phyloP scores from a whole-genome alignment of 2,113 vertebrate species.

The Passer montanus region DNA sequence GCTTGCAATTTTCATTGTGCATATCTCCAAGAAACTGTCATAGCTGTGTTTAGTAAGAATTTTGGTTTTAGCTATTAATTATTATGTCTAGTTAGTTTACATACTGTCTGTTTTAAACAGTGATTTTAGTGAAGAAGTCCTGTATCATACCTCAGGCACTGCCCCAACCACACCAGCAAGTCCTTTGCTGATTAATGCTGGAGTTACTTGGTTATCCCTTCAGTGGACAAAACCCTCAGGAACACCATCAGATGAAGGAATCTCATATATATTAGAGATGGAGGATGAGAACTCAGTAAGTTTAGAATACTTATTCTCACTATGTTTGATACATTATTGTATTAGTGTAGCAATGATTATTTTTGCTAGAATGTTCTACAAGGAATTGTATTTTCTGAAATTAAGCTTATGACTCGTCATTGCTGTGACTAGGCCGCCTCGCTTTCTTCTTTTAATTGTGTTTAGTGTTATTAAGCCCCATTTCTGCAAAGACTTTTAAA shows the following conservation, averaged over 20 bases:
- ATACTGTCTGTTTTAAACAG: constrained; percentile 78
- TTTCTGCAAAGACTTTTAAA: not conserved
- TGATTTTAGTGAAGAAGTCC: constrained; percentile 93
- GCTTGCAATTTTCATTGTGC: not conserved
- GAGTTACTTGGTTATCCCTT: constrained; percentile 90
- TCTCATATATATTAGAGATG: constrained; percentile 95
- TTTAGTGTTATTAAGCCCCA: not conserved
- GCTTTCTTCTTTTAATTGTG: not conserved
- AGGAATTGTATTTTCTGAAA: not conserved
- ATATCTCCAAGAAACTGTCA: not conserved
- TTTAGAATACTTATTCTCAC: constrained; percentile 60
- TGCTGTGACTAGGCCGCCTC: not conserved
- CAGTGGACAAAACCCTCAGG: constrained; percentile 91
- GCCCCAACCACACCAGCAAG: constrained; percentile 90
- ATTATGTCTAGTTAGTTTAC: constrained; percentile 36
- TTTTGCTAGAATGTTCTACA: not conserved
- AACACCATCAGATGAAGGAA: constrained; percentile 93
- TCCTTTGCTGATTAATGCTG: constrained; percentile 87
- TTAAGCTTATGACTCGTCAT: not conserved
- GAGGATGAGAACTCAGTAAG: constrained; percentile 95
- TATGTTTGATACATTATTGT: not conserved
- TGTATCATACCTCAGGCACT: constrained; percentile 96
- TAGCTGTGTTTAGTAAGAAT: not conserved
- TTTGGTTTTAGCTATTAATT: not conserved
- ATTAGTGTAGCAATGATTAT: not conserved